Percentiles rank a stretch among this genome's conserved stretches.
phyloP scores from a whole-genome alignment of 2,797 vertebrate genomes.

The Erpetoichthys calabaricus region DNA sequence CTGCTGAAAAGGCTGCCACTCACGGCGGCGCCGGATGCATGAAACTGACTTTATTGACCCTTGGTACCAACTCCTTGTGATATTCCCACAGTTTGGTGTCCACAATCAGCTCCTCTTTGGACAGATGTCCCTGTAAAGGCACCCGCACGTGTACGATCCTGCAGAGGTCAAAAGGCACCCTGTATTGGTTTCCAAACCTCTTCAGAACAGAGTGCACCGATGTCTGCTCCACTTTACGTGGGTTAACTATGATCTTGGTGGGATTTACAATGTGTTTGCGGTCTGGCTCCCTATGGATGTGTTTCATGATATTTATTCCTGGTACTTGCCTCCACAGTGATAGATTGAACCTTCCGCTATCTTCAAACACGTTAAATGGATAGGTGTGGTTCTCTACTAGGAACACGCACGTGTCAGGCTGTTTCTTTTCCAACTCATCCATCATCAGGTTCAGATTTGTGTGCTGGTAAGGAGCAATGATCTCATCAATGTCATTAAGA shows the following conservation, averaged over 20 bases:
- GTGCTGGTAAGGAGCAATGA: constrained; percentile 43
- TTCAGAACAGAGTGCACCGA: constrained; percentile 25
- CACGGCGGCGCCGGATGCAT: too few species aligned
- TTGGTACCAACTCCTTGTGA: constrained; percentile 13
- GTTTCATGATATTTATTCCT: constrained; percentile 28
- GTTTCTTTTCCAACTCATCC: constrained; percentile 27
- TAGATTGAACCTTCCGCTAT: constrained; percentile 26
- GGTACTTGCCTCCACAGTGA: constrained; percentile 22
- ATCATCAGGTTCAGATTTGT: constrained; percentile 36
- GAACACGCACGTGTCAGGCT: constrained; percentile 31
- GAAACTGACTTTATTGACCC: constrained; percentile 17
- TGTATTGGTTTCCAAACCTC: not conserved
- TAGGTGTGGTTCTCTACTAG: constrained; percentile 55
- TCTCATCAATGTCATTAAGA: constrained; percentile 47
- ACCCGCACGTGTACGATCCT: constrained; percentile 24
- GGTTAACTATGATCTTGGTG: constrained; percentile 29
- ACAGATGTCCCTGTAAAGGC: constrained; percentile 14
- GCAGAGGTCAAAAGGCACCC: constrained; percentile 18
- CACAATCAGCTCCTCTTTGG: constrained; percentile 17
- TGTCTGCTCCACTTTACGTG: constrained; percentile 25
- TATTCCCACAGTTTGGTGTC: constrained; percentile 31
- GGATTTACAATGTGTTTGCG: constrained; percentile 17
- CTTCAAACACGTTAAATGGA: constrained; percentile 31
- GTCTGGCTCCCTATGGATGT: constrained; percentile 28
- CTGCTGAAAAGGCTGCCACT: too few species aligned